Conservation (phyloP, 2,797 vertebrate genomes). For the Myotis planiceps region DNA sequence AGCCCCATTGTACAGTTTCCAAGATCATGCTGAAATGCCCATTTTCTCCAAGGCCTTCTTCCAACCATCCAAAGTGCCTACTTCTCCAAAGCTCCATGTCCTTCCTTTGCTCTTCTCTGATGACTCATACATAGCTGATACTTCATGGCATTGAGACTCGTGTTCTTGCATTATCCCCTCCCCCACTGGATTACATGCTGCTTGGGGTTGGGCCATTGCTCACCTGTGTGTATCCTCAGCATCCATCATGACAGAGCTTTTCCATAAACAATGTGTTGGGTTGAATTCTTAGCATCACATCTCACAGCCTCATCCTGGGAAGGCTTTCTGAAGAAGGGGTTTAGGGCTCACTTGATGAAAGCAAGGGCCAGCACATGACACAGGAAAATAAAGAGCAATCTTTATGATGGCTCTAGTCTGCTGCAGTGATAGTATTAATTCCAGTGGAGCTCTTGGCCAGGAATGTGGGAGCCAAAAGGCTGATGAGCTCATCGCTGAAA, state of each 20-base stretch:
- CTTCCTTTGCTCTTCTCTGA: background rate
- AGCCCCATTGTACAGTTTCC: background rate
- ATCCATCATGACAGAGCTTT: background rate
- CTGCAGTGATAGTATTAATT: slow-evolving; percentile 39
- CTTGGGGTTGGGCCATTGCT: background rate
- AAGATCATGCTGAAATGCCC: background rate
- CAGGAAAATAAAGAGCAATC: background rate
- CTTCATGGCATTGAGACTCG: background rate
- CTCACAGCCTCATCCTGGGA: slow-evolving; percentile 1
- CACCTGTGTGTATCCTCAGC: background rate
- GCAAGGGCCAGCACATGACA: background rate
- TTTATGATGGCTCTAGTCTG: slow-evolving; percentile 7
- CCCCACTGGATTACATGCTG: background rate
- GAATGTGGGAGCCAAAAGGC: slow-evolving; percentile 38
- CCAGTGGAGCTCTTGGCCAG: slow-evolving; percentile 17
- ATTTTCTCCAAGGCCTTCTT: background rate
- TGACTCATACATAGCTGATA: background rate
- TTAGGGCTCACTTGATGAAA: background rate
- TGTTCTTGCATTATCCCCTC: background rate
- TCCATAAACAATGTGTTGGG: background rate
- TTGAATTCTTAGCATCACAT: background rate
- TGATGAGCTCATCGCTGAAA: slow-evolving; percentile 70
- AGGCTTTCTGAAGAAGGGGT: background rate
- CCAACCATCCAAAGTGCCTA: background rate
- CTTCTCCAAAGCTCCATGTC: background rate